Evolutionary conservation across 1,140 invertebrate genomes (phyloP), one percentile per base, ranked within the genome.

Genomic region (Coptotermes formosanus): DNA sequence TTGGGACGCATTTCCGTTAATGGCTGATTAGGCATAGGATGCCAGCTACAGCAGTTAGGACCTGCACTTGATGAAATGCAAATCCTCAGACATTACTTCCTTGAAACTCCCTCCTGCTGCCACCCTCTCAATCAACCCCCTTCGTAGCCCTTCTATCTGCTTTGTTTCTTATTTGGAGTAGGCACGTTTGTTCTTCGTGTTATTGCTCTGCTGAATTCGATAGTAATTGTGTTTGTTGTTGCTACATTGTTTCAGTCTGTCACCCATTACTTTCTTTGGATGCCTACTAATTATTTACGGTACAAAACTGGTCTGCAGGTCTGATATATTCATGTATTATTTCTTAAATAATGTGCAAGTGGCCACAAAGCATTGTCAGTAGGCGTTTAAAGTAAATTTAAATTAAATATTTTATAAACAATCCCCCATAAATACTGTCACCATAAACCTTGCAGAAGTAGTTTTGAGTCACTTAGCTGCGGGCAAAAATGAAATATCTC

Each of bases 1-100:
- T 45, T 83, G 21, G 83, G 83, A 59, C 43, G 83, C 59, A 12
- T 45, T 64, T 75, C 59, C n/a, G 83, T 84, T 84, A 84, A 84
- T 84, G 83, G 45, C 83, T 84, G 44, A 83, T 83, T 52, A 84
- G 43, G 83, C 83, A 25, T 30, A 25, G 14, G 48, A 55, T 21
- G 25, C 25, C 64, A 7, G 25, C n/a, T 75, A 30, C n/a, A 30
- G 83, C 83, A 84, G 59, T 55, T 59, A 75, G 64, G 64, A 75
- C 64, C 64, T 30, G 25, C n/a, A 25, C 83, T 84, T 84, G 83
- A 84, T 84, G 83, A 84, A 84, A 84, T 84, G 83, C 83, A 84
- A 84, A 84, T 84, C 83, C 59, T 64, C 48, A 45, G 43, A 84
- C 83, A 55, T 84, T 84, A 84, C 48, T 84, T 84, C 43, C 83